phyloP scores from a whole-genome alignment of 1,140 invertebrate species.

The Argopecten irradians region DNA sequence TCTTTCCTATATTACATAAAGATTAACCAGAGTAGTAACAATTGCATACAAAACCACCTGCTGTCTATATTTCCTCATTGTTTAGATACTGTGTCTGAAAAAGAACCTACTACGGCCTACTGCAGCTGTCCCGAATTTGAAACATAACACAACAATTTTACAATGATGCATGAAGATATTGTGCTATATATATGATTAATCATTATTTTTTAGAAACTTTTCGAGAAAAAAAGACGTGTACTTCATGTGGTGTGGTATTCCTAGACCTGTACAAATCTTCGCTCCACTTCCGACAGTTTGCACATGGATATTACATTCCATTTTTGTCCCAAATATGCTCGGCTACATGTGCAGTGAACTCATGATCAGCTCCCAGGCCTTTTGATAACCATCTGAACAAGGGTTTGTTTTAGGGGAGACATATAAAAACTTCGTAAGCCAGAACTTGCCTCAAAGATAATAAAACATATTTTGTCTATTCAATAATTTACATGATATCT shows the following conservation, averaged over 20 bases:
- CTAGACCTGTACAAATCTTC: slow-evolving; percentile 26
- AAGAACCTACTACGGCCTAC: no score
- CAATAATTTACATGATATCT: neutral
- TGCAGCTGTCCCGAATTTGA: no score
- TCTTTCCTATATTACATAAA: no score
- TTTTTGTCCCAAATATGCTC: slow-evolving; percentile 38
- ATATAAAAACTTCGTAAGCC: neutral
- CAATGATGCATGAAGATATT: neutral
- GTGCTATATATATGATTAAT: neutral
- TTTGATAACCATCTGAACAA: no score
- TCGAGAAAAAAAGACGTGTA: slow-evolving; percentile 31
- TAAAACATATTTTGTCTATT: neutral
- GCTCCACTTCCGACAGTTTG: slow-evolving; percentile 24
- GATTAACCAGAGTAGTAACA: no score
- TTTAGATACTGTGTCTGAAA: no score
- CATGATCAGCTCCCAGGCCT: neutral
- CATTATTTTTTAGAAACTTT: slow-evolving; percentile 29
- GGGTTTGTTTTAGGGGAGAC: neutral
- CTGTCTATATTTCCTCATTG: no score
- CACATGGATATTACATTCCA: slow-evolving; percentile 32
- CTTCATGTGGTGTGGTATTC: slow-evolving; percentile 27
- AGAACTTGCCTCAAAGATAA: neutral
- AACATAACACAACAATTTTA: neutral
- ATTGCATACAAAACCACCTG: no score
- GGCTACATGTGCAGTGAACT: neutral